phyloP scores from a whole-genome alignment of 2,888 invertebrate species.

The Volucella inanis region DNA sequence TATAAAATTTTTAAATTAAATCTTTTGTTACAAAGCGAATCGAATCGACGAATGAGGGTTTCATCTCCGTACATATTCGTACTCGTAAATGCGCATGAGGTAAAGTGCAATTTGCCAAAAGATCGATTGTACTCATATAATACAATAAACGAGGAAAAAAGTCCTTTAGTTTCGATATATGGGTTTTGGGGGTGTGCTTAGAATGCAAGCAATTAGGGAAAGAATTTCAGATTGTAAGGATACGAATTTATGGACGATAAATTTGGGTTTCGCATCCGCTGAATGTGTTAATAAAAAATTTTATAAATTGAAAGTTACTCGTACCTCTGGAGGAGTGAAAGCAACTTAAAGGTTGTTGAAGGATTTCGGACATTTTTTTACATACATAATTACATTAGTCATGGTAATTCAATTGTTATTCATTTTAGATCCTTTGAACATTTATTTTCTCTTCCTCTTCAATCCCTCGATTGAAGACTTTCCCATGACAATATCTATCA shows the following conservation, averaged over 20 bases:
- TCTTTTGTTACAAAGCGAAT: conserved; percentile 67
- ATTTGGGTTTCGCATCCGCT: conserved; percentile 30
- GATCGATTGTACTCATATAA: conserved; percentile 41
- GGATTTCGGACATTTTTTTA: neutral
- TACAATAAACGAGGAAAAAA: neutral
- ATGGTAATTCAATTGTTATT: neutral
- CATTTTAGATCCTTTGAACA: neutral
- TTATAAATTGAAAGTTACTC: neutral
- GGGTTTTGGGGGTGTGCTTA: conserved; percentile 33
- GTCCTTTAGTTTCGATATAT: neutral
- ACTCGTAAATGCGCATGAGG: conserved; percentile 8
- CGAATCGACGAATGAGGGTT: conserved; percentile 41
- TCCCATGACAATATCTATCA: conserved; percentile 11
- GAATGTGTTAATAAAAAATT: neutral
- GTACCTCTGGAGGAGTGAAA: neutral
- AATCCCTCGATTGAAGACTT: neutral
- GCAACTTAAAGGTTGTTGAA: neutral
- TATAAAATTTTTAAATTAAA: conserved; percentile 70
- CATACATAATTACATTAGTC: conserved; percentile 1
- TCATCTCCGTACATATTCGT: too few relatives aligned
- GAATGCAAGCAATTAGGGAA: conserved; percentile 43
- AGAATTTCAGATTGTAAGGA: conserved; percentile 17
- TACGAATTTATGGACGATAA: conserved; percentile 54
- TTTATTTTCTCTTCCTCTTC: neutral
- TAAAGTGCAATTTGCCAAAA: conserved; percentile 58